Conservation (phyloP, 2,113 vertebrate genomes). For the Heptranchias perlo region DNA sequence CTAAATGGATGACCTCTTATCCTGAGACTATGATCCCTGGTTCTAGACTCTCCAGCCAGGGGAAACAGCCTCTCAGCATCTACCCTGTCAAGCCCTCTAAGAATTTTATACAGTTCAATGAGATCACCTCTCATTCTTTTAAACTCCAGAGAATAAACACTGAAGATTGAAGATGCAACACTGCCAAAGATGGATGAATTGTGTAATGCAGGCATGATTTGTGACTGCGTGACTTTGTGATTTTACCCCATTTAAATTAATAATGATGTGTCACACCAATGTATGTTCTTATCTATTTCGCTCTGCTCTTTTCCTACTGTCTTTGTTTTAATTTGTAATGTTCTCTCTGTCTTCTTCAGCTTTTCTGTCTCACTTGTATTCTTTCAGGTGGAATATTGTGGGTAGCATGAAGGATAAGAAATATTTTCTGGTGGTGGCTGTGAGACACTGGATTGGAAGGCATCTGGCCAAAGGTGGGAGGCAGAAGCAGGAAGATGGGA, state of each 20-base stretch:
- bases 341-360: background rate
- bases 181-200: background rate
- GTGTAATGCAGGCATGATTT: background rate
- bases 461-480: background rate
- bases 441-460: background rate
- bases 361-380: background rate
- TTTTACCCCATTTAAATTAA: background rate
- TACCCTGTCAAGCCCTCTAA: too few species aligned
- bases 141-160: too few species aligned
- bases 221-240: background rate
- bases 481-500: background rate
- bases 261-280: background rate
- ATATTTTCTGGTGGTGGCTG: background rate
- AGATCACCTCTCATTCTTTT: too few species aligned
- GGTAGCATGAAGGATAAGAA: background rate
- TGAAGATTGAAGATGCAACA: background rate
- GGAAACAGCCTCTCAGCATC: too few species aligned
- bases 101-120: too few species aligned
- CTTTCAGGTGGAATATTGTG: background rate
- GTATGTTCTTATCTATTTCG: background rate
- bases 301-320: background rate
- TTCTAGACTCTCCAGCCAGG: too few species aligned
- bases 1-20: too few species aligned
- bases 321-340: background rate
- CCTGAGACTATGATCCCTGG: too few species aligned